phyloP scores from a whole-genome alignment of 92 coral and sea anemone genomes.

The Palythoa caribaeorum region DNA sequence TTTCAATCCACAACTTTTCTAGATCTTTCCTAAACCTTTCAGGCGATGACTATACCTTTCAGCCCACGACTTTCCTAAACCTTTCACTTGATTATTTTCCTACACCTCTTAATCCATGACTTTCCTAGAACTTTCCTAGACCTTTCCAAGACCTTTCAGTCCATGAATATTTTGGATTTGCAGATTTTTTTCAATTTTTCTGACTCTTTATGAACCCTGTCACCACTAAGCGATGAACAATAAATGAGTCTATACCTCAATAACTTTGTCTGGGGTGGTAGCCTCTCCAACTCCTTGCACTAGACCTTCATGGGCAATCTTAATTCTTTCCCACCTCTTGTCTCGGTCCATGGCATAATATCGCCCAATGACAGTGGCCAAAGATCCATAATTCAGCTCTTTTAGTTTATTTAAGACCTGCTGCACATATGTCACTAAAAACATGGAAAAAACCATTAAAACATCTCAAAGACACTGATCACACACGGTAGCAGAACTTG shows the following conservation, averaged over 20 bases:
- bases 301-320: constrained; percentile 96
- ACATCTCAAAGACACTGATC: not conserved
- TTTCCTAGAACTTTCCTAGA: too few relatives aligned
- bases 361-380: constrained; percentile 91
- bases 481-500: too few relatives aligned
- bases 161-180: too few relatives aligned
- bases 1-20: too few relatives aligned
- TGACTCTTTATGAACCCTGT: not conserved
- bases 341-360: constrained; percentile 99
- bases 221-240: not conserved
- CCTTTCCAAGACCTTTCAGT: too few relatives aligned
- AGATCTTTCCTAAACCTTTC: too few relatives aligned
- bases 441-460: not conserved
- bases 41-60: too few relatives aligned
- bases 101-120: too few relatives aligned
- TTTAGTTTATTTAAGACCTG: constrained; percentile 90
- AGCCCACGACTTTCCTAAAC: too few relatives aligned
- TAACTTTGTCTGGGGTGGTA: constrained; percentile 85
- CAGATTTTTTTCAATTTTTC: too few relatives aligned
- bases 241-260: constrained; percentile 65
- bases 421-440: constrained; percentile 84
- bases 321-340: constrained; percentile 97
- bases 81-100: too few relatives aligned
- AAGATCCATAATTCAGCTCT: constrained; percentile 94
- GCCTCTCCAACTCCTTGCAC: constrained; percentile 94